Conservation (phyloP, 2,888 invertebrate species). For the Smittia sp. region DNA sequence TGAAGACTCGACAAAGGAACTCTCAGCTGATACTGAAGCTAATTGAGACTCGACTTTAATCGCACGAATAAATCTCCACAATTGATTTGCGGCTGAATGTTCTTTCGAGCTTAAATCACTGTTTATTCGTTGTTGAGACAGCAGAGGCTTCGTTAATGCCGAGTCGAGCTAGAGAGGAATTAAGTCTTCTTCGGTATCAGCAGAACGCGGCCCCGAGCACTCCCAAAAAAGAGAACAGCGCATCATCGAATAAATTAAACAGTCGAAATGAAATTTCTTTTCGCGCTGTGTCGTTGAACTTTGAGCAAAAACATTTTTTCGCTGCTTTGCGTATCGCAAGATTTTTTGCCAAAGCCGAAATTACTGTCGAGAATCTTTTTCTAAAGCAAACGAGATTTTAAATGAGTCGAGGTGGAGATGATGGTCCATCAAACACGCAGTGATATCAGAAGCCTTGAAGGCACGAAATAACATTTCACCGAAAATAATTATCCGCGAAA, state of each 20-base stretch:
- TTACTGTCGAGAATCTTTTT: neutral
- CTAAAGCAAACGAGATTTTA: neutral
- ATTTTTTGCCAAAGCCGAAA: neutral
- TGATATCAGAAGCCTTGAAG: constrained; percentile 8
- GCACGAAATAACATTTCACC: neutral
- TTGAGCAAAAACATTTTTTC: neutral
- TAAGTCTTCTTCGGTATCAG: neutral
- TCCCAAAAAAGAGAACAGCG: neutral
- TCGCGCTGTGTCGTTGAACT: neutral
- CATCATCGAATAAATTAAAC: constrained; percentile 20
- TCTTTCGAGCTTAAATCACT: constrained; percentile 10
- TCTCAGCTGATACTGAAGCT: constrained; percentile 22
- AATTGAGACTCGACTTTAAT: constrained; percentile 35
- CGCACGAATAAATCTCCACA: constrained; percentile 3
- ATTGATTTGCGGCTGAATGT: constrained; percentile 18
- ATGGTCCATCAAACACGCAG: neutral
- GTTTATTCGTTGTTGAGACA: neutral
- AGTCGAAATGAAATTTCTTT: neutral
- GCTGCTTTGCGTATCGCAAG: neutral
- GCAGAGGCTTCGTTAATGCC: neutral
- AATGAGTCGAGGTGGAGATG: constrained; percentile 1
- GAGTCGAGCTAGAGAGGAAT: neutral
- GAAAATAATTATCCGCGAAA: constrained; percentile 8
- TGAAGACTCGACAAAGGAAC: neutral
- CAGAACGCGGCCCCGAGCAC: neutral